phyloP scores from a whole-genome alignment of 2,888 invertebrate species.

The Vannuccia rotundouncinata region DNA sequence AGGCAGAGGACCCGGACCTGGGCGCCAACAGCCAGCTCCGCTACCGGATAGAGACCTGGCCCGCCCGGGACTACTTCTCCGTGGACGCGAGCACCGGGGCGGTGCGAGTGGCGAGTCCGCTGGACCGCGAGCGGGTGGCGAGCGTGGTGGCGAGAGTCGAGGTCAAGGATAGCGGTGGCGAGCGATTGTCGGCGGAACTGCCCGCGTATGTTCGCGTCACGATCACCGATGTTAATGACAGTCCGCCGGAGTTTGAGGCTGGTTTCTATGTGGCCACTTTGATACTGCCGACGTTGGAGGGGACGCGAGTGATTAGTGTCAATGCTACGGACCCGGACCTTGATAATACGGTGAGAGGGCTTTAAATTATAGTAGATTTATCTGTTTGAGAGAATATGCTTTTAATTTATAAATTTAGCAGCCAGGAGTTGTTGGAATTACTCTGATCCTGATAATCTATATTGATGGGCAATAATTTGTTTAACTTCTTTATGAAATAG shows the following conservation, averaged over 20 bases:
- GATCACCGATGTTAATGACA: slow-evolving; percentile 37
- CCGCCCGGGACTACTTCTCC: not conserved
- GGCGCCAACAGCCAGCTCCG: not conserved
- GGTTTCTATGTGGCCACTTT: not conserved
- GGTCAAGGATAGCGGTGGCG: slow-evolving; percentile 25
- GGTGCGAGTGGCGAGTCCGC: slow-evolving; percentile 26
- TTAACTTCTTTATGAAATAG: too few relatives aligned
- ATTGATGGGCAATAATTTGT: too few relatives aligned
- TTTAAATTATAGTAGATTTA: too few relatives aligned
- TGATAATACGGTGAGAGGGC: too few relatives aligned
- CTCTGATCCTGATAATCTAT: too few relatives aligned
- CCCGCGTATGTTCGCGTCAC: slow-evolving; percentile 10
- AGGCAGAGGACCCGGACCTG: not conserved
- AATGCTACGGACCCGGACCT: not conserved
- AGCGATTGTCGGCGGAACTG: not conserved
- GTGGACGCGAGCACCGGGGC: slow-evolving; percentile 34
- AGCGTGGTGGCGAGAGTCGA: not conserved
- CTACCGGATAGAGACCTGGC: not conserved
- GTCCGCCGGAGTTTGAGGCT: slow-evolving; percentile 34
- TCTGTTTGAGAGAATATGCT: too few relatives aligned
- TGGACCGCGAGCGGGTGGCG: slow-evolving; percentile 30
- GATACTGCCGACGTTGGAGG: not conserved
- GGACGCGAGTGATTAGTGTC: not conserved
- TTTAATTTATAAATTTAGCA: too few relatives aligned
- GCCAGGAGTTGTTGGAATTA: too few relatives aligned